Percentiles rank a stretch among this genome's conserved stretches.
Conservation (phyloP, 2,888 invertebrate genomes). For the Clunio marinus region DNA sequence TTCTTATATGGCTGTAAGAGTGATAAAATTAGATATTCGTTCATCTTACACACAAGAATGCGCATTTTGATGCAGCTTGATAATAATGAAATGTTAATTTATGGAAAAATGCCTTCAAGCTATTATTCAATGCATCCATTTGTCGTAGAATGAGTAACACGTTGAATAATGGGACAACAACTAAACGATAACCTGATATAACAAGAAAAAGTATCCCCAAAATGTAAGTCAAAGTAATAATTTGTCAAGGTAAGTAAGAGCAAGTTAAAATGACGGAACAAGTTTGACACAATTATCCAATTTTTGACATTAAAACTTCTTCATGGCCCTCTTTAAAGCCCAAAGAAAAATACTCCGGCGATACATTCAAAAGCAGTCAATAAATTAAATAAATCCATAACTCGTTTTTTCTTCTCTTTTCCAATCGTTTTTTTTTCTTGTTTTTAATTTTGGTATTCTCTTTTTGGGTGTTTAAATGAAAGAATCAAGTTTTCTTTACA, state of each 20-base stretch:
- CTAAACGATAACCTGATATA: no score
- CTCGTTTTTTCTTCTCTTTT: conserved; percentile 18
- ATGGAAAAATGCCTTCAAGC: neutral
- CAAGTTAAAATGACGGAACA: neutral
- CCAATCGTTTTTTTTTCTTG: conserved; percentile 10
- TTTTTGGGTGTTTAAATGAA: conserved; percentile 2
- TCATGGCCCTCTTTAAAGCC: no score
- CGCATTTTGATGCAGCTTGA: neutral
- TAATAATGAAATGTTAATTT: conserved; percentile 8
- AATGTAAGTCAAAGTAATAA: neutral
- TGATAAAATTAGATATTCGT: neutral
- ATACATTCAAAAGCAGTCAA: conserved; percentile 16
- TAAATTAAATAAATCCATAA: conserved; percentile 20
- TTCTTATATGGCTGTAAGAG: neutral
- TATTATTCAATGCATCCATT: conserved; percentile 8
- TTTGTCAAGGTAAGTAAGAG: neutral
- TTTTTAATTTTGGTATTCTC: neutral
- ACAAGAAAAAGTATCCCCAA: neutral
- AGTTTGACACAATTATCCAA: neutral
- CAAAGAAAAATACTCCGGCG: no score
- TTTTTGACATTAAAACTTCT: neutral
- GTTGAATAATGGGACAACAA: no score
- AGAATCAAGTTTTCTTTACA: conserved; percentile 13
- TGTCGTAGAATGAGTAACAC: no score
- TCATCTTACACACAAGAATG: neutral